Conservation (phyloP, 92 coral and sea anemone species). For the Umimayanthus kanabou region DNA sequence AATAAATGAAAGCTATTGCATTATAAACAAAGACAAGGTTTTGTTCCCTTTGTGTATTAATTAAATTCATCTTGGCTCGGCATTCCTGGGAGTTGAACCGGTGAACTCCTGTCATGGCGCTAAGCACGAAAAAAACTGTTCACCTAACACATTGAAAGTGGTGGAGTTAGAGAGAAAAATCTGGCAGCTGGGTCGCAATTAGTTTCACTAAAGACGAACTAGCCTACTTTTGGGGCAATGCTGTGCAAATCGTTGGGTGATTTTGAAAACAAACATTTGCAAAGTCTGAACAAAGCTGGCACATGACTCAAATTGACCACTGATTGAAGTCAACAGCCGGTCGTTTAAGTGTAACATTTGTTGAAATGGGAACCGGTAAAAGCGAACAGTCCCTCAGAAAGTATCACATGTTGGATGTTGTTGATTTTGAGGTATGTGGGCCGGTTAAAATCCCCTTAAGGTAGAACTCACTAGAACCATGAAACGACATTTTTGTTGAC, state of each 20-base stretch:
- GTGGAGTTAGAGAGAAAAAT: neutral
- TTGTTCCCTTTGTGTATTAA: neutral
- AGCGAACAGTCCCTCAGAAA: neutral
- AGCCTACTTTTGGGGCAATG: neutral
- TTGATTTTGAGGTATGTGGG: neutral
- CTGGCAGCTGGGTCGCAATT: neutral
- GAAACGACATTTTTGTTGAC: no score
- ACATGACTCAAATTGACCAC: conserved; percentile 10
- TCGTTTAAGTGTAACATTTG: no score
- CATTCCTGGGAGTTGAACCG: neutral
- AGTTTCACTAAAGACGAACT: neutral
- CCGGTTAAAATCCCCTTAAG: neutral
- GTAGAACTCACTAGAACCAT: neutral
- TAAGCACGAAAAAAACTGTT: neutral
- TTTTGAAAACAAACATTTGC: conserved; percentile 6
- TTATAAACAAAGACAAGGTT: neutral
- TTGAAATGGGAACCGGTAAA: neutral
- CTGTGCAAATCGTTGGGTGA: conserved; percentile 4
- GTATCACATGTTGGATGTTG: neutral
- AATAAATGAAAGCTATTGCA: neutral
- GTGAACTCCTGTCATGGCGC: no score
- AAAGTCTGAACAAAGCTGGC: neutral
- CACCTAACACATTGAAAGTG: neutral
- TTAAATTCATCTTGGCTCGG: neutral
- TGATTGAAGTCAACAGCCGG: neutral